These are phyloP conservation scores for Prionailurus viverrinus DNA, from an alignment of 2,113 vertebrate species.

Conservation along the genomic window DNA sequence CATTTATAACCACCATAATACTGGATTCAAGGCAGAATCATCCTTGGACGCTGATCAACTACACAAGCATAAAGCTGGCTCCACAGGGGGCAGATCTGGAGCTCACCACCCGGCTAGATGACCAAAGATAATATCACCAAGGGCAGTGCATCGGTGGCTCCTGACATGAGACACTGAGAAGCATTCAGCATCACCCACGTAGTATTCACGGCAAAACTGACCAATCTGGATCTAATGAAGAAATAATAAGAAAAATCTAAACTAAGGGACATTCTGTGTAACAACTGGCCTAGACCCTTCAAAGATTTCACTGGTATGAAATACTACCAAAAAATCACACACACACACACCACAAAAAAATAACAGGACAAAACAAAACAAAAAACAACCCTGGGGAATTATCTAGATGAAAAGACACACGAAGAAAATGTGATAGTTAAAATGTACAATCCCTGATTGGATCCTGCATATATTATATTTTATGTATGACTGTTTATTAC, in stretches of 20 bases:
- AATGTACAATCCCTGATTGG: background rate
- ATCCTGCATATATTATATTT: background rate
- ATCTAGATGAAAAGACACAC: slow-evolving; percentile 12
- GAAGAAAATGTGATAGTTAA: background rate
- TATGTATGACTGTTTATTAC: background rate
- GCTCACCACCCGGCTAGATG: background rate
- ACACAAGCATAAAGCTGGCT: background rate
- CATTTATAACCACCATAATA: background rate
- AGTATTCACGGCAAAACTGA: background rate
- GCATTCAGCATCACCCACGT: background rate
- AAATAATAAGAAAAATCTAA: background rate
- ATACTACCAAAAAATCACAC: background rate
- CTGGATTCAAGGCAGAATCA: background rate
- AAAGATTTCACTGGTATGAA: background rate
- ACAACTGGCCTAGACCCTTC: background rate
- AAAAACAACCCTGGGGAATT: background rate
- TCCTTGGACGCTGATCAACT: background rate
- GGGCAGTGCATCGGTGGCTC: background rate
- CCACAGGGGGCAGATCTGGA: background rate
- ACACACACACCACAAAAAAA: too few species aligned
- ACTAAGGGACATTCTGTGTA: background rate
- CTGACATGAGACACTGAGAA: too few species aligned
- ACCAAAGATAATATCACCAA: background rate
- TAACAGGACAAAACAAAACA: too few species aligned
- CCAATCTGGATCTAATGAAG: background rate